Evolutionary conservation across 1,140 invertebrate species (phyloP).

Genomic region (Meloidogyne chitwoodi): DNA sequence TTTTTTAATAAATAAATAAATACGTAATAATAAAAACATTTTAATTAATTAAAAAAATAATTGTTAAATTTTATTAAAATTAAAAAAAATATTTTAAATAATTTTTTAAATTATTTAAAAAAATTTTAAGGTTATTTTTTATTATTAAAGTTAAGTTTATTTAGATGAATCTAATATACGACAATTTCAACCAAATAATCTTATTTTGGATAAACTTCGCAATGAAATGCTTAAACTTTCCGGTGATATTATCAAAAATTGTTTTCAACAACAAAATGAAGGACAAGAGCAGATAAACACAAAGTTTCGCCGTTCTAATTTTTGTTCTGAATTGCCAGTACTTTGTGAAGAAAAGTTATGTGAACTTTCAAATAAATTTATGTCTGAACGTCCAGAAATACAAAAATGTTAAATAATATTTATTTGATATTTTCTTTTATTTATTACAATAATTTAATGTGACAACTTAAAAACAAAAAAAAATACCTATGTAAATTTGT

Average conservation of each 20-base stretch:
- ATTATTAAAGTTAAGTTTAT: background rate
- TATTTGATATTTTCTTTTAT: too few relatives aligned
- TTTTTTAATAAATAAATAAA: too few relatives aligned
- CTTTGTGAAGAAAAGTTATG: conserved; percentile 21
- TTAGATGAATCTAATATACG: background rate
- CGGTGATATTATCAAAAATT: background rate
- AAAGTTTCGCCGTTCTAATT: conserved; percentile 1
- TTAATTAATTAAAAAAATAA: too few relatives aligned
- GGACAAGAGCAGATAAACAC: background rate
- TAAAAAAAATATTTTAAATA: too few relatives aligned
- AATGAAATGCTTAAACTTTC: conserved; percentile 71
- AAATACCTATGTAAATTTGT: too few relatives aligned
- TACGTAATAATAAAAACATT: too few relatives aligned
- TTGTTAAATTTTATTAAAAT: too few relatives aligned
- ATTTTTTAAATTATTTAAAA: too few relatives aligned
- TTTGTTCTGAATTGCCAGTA: conserved; percentile 19
- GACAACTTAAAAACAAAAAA: too few relatives aligned
- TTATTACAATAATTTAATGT: too few relatives aligned
- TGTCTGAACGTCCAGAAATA: background rate
- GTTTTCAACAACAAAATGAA: background rate
- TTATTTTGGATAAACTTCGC: conserved; percentile 82
- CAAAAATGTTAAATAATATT: background rate
- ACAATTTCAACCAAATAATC: conserved; percentile 72
- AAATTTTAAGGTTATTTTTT: too few relatives aligned
- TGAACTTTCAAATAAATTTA: conserved; percentile 15